phyloP scores from a whole-genome alignment of 1,140 invertebrate species.

The Antheraea mylitta region DNA sequence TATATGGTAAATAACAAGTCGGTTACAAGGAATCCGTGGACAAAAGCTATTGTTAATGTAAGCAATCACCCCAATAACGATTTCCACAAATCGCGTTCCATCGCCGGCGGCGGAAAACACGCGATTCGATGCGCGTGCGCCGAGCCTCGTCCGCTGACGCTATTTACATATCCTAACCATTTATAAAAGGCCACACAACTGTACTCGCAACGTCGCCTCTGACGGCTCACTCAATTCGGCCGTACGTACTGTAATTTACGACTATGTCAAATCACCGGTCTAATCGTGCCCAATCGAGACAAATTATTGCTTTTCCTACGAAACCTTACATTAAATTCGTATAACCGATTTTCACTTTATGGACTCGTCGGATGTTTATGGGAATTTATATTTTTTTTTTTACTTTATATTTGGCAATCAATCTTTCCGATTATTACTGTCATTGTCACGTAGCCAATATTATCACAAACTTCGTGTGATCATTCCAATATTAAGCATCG shows the following conservation, averaged over 20 bases:
- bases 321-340: conserved; percentile 68
- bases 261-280: conserved; percentile 73
- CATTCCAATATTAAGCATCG: too few species aligned
- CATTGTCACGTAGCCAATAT: too few species aligned
- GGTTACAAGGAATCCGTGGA: conserved; percentile 55
- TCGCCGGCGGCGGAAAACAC: conserved; percentile 63
- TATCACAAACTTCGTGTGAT: too few species aligned
- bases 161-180: conserved; percentile 57
- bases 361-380: conserved; percentile 45
- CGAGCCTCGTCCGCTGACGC: conserved; percentile 38
- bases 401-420: too few species aligned
- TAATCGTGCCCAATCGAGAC: conserved; percentile 76
- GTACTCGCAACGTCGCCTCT: conserved; percentile 18
- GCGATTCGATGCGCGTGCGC: conserved; percentile 74
- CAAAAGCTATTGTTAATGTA: conserved; percentile 77
- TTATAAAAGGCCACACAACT: conserved; percentile 29
- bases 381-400: too few species aligned
- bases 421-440: too few species aligned
- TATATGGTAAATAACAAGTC: conserved; percentile 55
- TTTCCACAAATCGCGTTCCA: conserved; percentile 68
- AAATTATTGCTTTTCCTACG: conserved; percentile 76
- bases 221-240: conserved; percentile 40
- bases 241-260: conserved; percentile 64
- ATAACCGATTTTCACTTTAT: conserved; percentile 65
- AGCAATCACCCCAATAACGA: conserved; percentile 76